Evolutionary conservation across 1,140 invertebrate genomes (phyloP).

Genomic region (Drosophila ficusphila): DNA sequence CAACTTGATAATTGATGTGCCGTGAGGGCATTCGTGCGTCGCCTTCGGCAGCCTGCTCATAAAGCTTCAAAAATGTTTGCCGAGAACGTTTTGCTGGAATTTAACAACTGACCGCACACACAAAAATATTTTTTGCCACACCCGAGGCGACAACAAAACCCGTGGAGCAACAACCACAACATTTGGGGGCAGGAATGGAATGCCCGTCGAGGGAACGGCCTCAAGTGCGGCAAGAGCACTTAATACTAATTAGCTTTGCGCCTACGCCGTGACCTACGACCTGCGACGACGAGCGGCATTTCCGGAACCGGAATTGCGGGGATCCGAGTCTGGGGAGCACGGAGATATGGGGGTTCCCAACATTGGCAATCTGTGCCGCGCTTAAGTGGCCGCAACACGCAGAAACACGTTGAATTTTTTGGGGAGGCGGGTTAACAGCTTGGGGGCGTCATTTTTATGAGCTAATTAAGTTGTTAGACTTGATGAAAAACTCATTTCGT

Average conservation of each 20-base stretch:
- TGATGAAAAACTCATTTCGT: constrained; percentile 80
- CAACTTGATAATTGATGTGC: too few species aligned
- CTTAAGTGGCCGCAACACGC: constrained; percentile 77
- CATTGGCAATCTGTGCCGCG: constrained; percentile 74
- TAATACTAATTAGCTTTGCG: constrained; percentile 83
- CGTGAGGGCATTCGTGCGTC: constrained; percentile 22
- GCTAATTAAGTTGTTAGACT: constrained; percentile 82
- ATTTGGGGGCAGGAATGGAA: constrained; percentile 22
- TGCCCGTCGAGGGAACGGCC: constrained; percentile 40
- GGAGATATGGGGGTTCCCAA: background rate
- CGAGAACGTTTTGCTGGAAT: constrained; percentile 62
- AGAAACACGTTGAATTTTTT: constrained; percentile 8
- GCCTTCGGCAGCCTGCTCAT: background rate
- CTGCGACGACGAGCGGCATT: constrained; percentile 48
- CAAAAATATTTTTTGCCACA: constrained; percentile 76
- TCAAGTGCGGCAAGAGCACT: constrained; percentile 78
- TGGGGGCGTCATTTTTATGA: constrained; percentile 77
- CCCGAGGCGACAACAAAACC: constrained; percentile 61
- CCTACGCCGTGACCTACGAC: constrained; percentile 78
- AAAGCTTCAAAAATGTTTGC: constrained; percentile 18
- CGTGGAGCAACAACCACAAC: constrained; percentile 18
- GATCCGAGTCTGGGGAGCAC: background rate
- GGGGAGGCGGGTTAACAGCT: constrained; percentile 62
- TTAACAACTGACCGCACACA: constrained; percentile 81
- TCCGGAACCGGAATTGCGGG: constrained; percentile 50